These are phyloP conservation scores for Pogonocherus hispidulus DNA, from an alignment of 2,888 invertebrate genomes.

Conservation along the genomic window DNA sequence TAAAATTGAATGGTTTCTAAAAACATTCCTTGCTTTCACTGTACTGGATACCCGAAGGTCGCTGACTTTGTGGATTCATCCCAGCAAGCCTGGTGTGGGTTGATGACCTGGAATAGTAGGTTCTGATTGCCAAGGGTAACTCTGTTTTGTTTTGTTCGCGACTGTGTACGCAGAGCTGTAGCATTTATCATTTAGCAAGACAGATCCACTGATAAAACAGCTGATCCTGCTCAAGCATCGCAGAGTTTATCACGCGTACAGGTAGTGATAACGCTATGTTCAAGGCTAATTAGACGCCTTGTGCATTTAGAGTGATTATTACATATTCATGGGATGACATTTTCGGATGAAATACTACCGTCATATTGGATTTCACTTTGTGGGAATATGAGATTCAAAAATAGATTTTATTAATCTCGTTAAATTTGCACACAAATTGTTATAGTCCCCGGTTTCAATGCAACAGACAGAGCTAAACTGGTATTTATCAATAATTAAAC, in stretches of 20 bases:
- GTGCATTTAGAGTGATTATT: constrained; percentile 8
- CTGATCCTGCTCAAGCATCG: constrained; percentile 3
- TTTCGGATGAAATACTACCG: constrained; percentile 9
- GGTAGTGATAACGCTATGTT: constrained; percentile 4
- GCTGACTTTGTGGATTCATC: constrained; percentile 59
- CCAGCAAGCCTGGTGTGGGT: constrained; percentile 57
- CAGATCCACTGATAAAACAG: constrained; percentile 8
- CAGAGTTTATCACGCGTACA: constrained; percentile 13
- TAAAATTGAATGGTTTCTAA: constrained; percentile 34
- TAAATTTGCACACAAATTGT: background rate
- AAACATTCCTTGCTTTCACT: constrained; percentile 54
- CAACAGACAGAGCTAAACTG: no score
- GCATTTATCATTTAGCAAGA: constrained; percentile 1
- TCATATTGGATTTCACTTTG: constrained; percentile 12
- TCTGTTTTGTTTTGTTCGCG: constrained; percentile 56
- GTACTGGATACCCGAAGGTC: constrained; percentile 52
- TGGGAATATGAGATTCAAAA: background rate
- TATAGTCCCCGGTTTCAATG: no score
- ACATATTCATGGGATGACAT: constrained; percentile 27
- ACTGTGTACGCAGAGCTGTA: constrained; percentile 5
- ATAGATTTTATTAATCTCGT: constrained; percentile 6
- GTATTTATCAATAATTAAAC: no score
- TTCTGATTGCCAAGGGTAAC: constrained; percentile 62
- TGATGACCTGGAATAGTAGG: constrained; percentile 62
- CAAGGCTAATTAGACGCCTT: constrained; percentile 21